Evolutionary conservation across 2,797 vertebrate species (phyloP).

Genomic region (Uromys caudimaculatus): DNA sequence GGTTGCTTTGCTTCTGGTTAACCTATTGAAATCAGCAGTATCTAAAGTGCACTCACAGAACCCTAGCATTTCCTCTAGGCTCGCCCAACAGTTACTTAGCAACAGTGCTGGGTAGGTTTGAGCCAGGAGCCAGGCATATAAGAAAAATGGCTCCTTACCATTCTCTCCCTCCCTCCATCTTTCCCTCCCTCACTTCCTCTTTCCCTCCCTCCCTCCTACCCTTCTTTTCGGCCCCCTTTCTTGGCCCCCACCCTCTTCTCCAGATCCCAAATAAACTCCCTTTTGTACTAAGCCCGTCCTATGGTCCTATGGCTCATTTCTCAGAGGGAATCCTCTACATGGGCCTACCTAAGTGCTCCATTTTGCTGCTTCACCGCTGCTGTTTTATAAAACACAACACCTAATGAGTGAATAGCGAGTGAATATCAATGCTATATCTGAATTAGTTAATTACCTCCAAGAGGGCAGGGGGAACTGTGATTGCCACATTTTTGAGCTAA

Average conservation of each 20-base stretch:
- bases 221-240: too few species aligned
- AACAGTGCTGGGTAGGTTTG: neutral
- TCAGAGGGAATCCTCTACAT: neutral
- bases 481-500: slow-evolving; percentile 60
- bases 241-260: too few species aligned
- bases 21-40: slow-evolving; percentile 21
- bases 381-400: neutral
- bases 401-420: neutral
- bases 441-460: slow-evolving; percentile 59
- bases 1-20: slow-evolving; percentile 30
- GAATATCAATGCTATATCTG: slow-evolving; percentile 34
- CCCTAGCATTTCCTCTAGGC: neutral
- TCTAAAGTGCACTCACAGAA: slow-evolving; percentile 29
- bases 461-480: slow-evolving; percentile 7
- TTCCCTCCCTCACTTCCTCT: too few species aligned
- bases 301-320: neutral
- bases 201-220: too few species aligned
- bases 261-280: too few species aligned
- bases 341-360: neutral
- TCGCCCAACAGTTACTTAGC: neutral
- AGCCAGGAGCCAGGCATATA: neutral
- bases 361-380: neutral
- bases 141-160: neutral
- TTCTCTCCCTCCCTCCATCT: too few species aligned
- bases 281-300: neutral